These are phyloP conservation scores for Porites evermanni DNA, from an alignment of 92 coral and sea anemone species.

Conservation along the genomic window DNA sequence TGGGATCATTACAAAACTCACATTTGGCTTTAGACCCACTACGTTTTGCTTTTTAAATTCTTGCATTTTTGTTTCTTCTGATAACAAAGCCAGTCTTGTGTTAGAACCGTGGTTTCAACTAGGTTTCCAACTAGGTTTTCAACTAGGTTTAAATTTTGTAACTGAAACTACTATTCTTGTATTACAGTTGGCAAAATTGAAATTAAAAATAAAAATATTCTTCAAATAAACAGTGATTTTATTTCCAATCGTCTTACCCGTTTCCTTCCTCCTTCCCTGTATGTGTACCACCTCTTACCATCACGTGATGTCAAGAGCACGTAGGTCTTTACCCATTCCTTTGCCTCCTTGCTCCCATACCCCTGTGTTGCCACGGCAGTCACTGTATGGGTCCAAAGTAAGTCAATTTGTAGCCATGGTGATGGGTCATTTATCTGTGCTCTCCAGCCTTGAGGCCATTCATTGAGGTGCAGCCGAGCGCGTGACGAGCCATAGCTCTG, in stretches of 20 bases:
- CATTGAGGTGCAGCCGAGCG: constrained; percentile 69
- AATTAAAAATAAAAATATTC: no score
- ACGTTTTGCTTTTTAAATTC: no score
- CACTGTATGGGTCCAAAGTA: constrained; percentile 58
- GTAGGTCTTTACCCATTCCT: constrained; percentile 86
- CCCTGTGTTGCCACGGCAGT: constrained; percentile 87
- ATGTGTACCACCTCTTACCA: constrained; percentile 68
- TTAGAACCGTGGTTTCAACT: no score
- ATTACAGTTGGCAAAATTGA: no score
- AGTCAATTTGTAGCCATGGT: constrained; percentile 82
- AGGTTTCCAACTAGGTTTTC: no score
- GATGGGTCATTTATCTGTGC: constrained; percentile 73
- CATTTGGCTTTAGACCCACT: no score
- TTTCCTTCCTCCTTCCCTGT: constrained; percentile 56
- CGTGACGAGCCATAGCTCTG: constrained; percentile 76
- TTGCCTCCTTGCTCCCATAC: constrained; percentile 59
- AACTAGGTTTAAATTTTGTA: no score
- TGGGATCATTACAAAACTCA: no score
- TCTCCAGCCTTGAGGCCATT: constrained; percentile 92
- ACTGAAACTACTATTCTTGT: no score
- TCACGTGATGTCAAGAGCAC: constrained; percentile 68
- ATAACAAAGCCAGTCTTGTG: no score
- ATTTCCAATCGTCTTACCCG: constrained; percentile 52
- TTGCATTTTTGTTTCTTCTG: no score
- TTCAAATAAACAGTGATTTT: neutral